Base-by-base conservation (phyloP, 2,797 vertebrate genomes). In the Melanogrammus aeglefinus region DNA sequence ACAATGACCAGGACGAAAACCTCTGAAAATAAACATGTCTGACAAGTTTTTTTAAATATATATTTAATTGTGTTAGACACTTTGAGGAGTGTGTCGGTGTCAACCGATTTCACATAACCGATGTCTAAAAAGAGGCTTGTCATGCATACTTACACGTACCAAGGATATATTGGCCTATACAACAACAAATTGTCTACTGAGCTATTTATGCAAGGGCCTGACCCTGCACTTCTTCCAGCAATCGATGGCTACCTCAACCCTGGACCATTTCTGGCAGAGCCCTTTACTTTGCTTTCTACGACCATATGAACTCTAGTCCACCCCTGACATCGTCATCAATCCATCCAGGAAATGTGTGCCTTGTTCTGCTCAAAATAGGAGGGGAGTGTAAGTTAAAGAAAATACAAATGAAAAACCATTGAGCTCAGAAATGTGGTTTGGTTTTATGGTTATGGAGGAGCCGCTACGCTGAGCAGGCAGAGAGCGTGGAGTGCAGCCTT, bases 381-480 rank as follows among this genome's bases (percentile, higher is more conserved):
- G 24, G 85, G 80, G 86, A 21, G 75, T 76, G 80, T 71, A 80
- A 27, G 70, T 72, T 7, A 16, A 8, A 16, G 27, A 12, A 21
- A 29, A 14, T 7, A 73, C 72, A 73, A 63, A 57, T 16, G 14
- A 24, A 63, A 63, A 63, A 24, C 4, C 47, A 35, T 14, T 71
- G 21, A 5, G 77, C 83, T 77, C 9, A 81, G 76, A 77, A 86
- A 83, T 85, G 78, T 79, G 63, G 12, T 69, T 69, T 24, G 63
- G 63, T 88, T 91, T 88, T 75, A 90, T 83, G 80, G 82, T 31
- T 63, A 81, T 80, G 57, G 80, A 78, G 75, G 86, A 81, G 83
- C 79, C 74, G 79, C 82, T 91, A 83, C 91, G 91, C 91, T 92
- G 93, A 93, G 79, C 12, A 83, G 81, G 91, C 90, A 88, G 81